A percentile compares a stretch with the other conserved stretches of the same genome.
Conservation (phyloP, 2,888 invertebrate species). For the Entomobrya proxima region DNA sequence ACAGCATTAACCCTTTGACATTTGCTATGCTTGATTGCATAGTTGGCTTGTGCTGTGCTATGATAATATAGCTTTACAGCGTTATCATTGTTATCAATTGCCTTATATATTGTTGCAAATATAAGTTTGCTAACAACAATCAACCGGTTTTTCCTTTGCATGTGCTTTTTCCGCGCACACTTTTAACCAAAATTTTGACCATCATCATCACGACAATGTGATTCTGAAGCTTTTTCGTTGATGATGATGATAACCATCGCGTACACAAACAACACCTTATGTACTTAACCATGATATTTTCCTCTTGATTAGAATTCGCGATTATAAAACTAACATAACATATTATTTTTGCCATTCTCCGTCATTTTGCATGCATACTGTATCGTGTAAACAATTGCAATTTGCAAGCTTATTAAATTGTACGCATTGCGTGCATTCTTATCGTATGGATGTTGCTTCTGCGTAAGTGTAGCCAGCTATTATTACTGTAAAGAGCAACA, state of each 20-base stretch:
- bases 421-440: conserved; percentile 30
- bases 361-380: conserved; percentile 1
- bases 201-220: neutral
- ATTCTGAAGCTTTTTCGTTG: neutral
- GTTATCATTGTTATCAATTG: conserved; percentile 32
- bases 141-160: conserved; percentile 45
- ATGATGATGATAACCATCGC: neutral
- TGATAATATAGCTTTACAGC: conserved; percentile 18
- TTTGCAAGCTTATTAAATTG: conserved; percentile 28
- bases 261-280: neutral
- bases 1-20: conserved; percentile 20
- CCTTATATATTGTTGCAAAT: neutral
- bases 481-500: neutral
- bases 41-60: too few species aligned
- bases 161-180: conserved; percentile 24
- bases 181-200: conserved; percentile 20
- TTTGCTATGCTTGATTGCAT: neutral
- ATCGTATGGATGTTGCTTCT: conserved; percentile 15
- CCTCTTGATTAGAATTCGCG: conserved; percentile 20
- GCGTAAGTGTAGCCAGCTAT: neutral
- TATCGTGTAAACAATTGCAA: neutral
- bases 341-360: neutral
- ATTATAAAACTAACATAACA: neutral
- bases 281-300: conserved; percentile 32
- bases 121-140: neutral